phyloP scores from a whole-genome alignment of 92 coral and sea anemone species.

The Phenganax subtilis region DNA sequence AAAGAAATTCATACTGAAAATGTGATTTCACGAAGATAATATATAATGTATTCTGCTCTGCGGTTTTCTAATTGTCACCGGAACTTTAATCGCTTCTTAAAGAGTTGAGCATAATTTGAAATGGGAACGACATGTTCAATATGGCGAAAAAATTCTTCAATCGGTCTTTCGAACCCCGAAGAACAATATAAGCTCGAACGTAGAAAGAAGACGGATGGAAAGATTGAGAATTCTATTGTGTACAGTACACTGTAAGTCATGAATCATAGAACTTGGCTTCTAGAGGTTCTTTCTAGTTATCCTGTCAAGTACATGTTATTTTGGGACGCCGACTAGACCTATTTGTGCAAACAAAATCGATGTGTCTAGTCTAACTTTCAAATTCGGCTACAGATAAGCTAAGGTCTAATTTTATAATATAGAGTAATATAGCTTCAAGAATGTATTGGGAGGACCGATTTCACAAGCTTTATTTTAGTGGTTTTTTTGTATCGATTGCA shows the following conservation, averaged over 20 bases:
- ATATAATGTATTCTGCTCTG: not conserved
- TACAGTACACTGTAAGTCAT: conserved; percentile 12
- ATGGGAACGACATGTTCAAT: conserved; percentile 32
- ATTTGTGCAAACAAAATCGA: too few species aligned
- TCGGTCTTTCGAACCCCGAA: not conserved
- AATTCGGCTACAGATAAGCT: too few species aligned
- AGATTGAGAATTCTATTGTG: not conserved
- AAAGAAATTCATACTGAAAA: not conserved
- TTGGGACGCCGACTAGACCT: not conserved
- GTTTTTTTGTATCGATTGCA: too few species aligned
- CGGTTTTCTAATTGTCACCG: not conserved
- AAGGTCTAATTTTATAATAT: too few species aligned
- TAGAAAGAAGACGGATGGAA: too few species aligned
- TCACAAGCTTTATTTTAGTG: too few species aligned
- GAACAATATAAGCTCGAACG: not conserved
- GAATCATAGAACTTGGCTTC: not conserved
- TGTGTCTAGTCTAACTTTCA: too few species aligned
- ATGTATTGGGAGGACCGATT: too few species aligned
- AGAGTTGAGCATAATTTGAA: not conserved
- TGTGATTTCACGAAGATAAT: not conserved
- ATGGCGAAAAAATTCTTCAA: not conserved
- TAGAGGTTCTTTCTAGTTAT: not conserved
- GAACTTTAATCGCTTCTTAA: not conserved
- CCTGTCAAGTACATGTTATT: not conserved
- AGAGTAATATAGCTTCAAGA: too few species aligned